A percentile compares a stretch with the other conserved stretches of the same genome.
Evolutionary conservation across 2,888 invertebrate genomes (phyloP).

Genomic region (Sesia bembeciformis): DNA sequence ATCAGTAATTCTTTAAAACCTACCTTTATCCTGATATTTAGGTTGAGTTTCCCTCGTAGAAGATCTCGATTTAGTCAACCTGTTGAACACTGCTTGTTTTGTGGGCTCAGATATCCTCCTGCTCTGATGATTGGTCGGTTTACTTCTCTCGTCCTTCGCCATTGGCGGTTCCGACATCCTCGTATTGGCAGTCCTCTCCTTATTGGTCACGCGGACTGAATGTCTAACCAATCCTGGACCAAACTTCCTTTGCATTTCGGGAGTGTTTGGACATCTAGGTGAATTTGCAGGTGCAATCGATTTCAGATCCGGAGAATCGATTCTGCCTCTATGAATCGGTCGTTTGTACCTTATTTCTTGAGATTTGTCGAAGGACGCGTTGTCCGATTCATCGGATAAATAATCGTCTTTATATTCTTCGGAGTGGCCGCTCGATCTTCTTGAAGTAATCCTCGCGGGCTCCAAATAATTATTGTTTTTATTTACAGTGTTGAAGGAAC

Average conservation of each 20-base stretch:
- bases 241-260: constrained; percentile 76
- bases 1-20: constrained; percentile 2
- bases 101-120: constrained; percentile 54
- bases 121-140: constrained; percentile 52
- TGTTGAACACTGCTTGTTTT: constrained; percentile 48
- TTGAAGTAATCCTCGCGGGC: constrained; percentile 25
- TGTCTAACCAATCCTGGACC: constrained; percentile 63
- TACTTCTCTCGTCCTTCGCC: constrained; percentile 46
- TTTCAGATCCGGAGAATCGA: constrained; percentile 71
- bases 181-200: constrained; percentile 73
- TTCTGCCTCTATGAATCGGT: constrained; percentile 80
- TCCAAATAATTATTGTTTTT: constrained; percentile 59
- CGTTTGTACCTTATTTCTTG: constrained; percentile 77
- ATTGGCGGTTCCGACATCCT: constrained; percentile 74
- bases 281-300: constrained; percentile 60
- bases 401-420: constrained; percentile 47
- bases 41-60: constrained; percentile 64
- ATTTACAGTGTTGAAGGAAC: constrained; percentile 76
- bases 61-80: constrained; percentile 65
- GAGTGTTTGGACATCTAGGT: constrained; percentile 75
- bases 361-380: constrained; percentile 46
- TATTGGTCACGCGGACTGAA: constrained; percentile 50
- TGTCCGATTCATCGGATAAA: constrained; percentile 61
- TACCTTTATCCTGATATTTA: constrained; percentile 56
- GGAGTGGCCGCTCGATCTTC: constrained; percentile 49